Conservation (phyloP, 2,113 vertebrate genomes). For the Paratilapia polleni region DNA sequence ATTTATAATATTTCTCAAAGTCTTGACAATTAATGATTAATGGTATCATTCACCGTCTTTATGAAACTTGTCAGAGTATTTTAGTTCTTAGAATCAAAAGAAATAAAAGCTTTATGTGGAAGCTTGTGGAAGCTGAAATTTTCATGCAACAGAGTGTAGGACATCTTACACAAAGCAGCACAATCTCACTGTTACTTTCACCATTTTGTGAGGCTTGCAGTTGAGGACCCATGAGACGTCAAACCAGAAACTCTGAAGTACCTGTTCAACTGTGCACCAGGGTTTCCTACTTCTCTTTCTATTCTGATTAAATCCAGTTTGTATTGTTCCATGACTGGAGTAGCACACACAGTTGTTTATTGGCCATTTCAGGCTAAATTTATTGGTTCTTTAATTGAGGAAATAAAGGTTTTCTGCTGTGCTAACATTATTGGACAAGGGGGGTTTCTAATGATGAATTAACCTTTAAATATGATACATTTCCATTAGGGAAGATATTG, state of each 20-base stretch:
- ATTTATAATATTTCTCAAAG: neutral
- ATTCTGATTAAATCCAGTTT: neutral
- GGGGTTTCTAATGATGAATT: neutral
- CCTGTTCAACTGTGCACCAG: neutral
- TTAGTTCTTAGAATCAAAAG: neutral
- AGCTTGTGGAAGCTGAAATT: neutral
- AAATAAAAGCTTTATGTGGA: neutral
- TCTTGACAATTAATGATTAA: neutral
- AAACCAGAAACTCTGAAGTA: neutral
- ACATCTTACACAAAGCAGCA: accelerated
- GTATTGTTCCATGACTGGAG: neutral
- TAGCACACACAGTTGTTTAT: neutral
- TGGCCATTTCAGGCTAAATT: neutral
- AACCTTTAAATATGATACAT: neutral
- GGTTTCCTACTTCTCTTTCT: neutral
- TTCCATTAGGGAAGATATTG: neutral
- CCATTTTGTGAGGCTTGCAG: neutral
- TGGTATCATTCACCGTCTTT: neutral
- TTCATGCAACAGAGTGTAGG: neutral
- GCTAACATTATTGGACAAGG: accelerated
- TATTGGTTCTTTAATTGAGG: neutral
- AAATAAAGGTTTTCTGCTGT: neutral
- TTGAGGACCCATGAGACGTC: neutral
- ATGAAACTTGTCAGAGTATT: neutral
- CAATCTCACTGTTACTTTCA: neutral